phyloP scores from a whole-genome alignment of 2,797 vertebrate species.

The Hozukius guyotensis region DNA sequence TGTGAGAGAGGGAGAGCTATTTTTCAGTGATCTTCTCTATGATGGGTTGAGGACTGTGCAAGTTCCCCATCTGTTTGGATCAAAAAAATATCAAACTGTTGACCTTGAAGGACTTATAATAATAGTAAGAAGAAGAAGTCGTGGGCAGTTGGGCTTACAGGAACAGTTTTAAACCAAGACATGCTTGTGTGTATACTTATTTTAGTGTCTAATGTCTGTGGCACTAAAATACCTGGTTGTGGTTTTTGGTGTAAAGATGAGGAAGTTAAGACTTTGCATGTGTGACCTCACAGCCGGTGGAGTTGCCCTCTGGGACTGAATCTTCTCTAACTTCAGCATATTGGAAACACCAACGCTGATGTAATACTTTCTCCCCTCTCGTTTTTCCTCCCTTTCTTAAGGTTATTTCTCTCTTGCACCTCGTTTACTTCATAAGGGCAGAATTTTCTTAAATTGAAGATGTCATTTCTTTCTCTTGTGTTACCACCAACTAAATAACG shows the following conservation, averaged over 20 bases:
- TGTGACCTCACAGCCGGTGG: neutral
- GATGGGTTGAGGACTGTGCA: neutral
- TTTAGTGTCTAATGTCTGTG: neutral
- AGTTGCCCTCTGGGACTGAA: neutral
- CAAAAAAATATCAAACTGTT: neutral
- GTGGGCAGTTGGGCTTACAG: no score
- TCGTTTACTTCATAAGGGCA: neutral
- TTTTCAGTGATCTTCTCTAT: neutral
- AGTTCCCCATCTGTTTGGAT: neutral
- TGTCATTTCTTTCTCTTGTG: neutral
- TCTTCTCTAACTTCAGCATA: slow-evolving; percentile 38
- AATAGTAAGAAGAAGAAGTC: no score
- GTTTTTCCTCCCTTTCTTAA: neutral
- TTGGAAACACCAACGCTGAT: slow-evolving; percentile 50
- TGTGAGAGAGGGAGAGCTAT: neutral
- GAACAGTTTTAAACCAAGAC: neutral
- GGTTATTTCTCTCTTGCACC: neutral
- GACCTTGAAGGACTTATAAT: neutral
- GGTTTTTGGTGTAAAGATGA: neutral
- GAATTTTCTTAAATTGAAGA: neutral
- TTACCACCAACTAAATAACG: neutral
- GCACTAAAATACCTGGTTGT: neutral
- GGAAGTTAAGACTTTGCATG: slow-evolving; percentile 36
- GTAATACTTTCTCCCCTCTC: neutral
- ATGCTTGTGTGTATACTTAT: neutral